Evolutionary conservation across 2,888 invertebrate genomes (phyloP).

Genomic region (Chrysomela aeneicollis): DNA sequence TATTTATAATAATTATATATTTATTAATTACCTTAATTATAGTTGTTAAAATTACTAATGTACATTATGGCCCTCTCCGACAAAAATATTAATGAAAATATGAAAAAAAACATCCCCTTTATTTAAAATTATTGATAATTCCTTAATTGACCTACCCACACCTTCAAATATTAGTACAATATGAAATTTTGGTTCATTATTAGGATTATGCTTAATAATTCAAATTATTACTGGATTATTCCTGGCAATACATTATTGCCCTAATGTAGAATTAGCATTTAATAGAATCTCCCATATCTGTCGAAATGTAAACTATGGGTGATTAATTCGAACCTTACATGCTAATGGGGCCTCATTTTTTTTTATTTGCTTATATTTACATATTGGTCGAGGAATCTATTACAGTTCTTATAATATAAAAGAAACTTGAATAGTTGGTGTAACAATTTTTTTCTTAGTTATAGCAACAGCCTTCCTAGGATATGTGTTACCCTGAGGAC

Average conservation of each 20-base stretch:
- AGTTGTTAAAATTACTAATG: conserved; percentile 68
- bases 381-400: conserved; percentile 73
- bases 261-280: conserved; percentile 71
- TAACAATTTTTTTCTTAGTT: conserved; percentile 71
- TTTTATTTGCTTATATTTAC: conserved; percentile 74
- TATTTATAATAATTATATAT: conserved; percentile 67
- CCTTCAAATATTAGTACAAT: conserved; percentile 69
- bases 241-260: conserved; percentile 74
- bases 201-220: conserved; percentile 69
- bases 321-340: conserved; percentile 72
- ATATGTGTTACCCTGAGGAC: conserved; percentile 80
- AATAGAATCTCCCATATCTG: conserved; percentile 73
- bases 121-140: conserved; percentile 68
- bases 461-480: conserved; percentile 81
- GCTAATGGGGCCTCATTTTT: conserved; percentile 78
- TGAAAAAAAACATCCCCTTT: conserved; percentile 62
- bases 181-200: conserved; percentile 76
- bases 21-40: conserved; percentile 68
- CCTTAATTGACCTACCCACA: conserved; percentile 68
- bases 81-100: conserved; percentile 63
- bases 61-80: conserved; percentile 66
- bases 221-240: conserved; percentile 76
- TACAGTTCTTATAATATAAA: conserved; percentile 62
- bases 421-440: conserved; percentile 71
- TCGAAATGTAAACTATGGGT: conserved; percentile 75